phyloP scores from a whole-genome alignment of 2,888 invertebrate species.

The Caradrina clavipalpis region DNA sequence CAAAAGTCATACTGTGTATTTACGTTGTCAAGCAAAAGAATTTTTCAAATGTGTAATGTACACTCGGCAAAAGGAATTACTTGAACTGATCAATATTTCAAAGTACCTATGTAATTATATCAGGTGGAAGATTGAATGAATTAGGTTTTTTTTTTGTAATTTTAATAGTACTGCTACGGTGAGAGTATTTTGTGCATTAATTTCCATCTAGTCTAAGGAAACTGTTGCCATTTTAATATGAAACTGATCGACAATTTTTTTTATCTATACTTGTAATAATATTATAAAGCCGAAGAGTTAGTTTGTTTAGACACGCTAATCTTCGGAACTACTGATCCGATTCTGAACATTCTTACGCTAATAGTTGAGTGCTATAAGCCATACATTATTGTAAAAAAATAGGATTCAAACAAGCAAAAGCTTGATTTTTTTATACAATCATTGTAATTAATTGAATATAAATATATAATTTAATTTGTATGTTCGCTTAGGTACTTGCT shows the following conservation, averaged over 20 bases:
- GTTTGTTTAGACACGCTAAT: no score
- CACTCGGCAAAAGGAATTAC: no score
- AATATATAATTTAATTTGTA: background rate
- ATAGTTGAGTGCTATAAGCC: no score
- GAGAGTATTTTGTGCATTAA: slow-evolving; percentile 13
- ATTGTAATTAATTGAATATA: background rate
- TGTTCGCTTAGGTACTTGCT: background rate
- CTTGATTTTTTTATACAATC: slow-evolving; percentile 3
- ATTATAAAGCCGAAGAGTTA: no score
- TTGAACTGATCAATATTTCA: no score
- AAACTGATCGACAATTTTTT: slow-evolving; percentile 21
- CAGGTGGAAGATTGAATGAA: slow-evolving; percentile 12
- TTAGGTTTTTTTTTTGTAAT: slow-evolving; percentile 3
- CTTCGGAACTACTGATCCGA: no score
- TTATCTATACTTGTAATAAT: background rate
- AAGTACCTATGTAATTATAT: background rate
- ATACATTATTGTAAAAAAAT: no score
- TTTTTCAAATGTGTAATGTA: no score
- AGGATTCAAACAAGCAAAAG: no score
- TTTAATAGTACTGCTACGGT: background rate
- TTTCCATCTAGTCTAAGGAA: slow-evolving; percentile 47
- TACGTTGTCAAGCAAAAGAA: no score
- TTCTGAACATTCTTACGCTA: no score
- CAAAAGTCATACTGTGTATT: no score
- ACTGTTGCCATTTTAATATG: slow-evolving; percentile 39